phyloP scores from a whole-genome alignment of 1,140 invertebrate genomes.

The Achroia grisella region DNA sequence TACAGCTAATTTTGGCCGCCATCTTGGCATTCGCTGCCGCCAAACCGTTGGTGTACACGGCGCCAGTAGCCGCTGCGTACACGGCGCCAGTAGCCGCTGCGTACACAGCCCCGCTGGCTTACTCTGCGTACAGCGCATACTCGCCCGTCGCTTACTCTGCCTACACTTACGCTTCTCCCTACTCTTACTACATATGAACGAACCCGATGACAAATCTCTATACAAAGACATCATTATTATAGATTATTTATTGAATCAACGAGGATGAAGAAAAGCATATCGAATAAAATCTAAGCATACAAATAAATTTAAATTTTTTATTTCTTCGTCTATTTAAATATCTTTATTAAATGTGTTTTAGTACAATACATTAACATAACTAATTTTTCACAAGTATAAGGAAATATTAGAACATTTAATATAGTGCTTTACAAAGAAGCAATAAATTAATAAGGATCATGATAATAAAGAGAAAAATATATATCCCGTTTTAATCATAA shows the following conservation, averaged over 20 bases:
- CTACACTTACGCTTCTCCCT: constrained; percentile 54
- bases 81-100: constrained; percentile 46
- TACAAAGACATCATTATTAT: background rate
- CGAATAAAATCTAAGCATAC: too few species aligned
- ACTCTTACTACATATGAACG: constrained; percentile 51
- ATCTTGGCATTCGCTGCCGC: constrained; percentile 69
- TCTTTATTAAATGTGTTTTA: too few species aligned
- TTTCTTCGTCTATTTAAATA: too few species aligned
- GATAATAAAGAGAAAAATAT: too few species aligned
- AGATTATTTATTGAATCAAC: constrained; percentile 1
- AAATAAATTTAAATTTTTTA: too few species aligned
- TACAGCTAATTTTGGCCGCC: constrained; percentile 72
- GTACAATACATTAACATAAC: too few species aligned
- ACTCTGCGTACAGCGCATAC: constrained; percentile 68
- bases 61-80: constrained; percentile 46
- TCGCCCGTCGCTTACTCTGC: constrained; percentile 56
- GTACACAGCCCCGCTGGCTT: constrained; percentile 57
- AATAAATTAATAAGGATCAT: too few species aligned
- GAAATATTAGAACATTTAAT: too few species aligned
- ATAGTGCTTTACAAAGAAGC: too few species aligned
- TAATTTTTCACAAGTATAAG: too few species aligned
- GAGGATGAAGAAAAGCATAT: too few species aligned
- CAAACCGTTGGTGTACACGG: constrained; percentile 65
- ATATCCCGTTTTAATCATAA: too few species aligned
- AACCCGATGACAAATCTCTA: background rate